phyloP scores from a whole-genome alignment of 2,888 invertebrate genomes.

The Junonia oenone region DNA sequence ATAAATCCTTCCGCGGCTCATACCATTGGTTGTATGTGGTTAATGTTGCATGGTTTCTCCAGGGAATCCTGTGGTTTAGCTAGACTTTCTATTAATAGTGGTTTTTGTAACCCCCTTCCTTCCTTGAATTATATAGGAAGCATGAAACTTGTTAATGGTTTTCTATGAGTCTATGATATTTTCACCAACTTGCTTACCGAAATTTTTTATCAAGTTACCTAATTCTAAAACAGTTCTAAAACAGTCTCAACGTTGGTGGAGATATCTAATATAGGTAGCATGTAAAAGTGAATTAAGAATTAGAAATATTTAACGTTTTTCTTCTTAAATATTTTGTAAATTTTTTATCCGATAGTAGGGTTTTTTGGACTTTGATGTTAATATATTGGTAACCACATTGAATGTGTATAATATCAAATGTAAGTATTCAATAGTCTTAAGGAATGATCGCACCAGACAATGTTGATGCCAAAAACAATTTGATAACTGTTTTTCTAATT shows the following conservation, averaged over 20 bases:
- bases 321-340: conserved; percentile 9
- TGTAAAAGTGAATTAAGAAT: conserved; percentile 23
- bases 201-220: not conserved
- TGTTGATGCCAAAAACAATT: conserved; percentile 21
- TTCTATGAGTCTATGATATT: conserved; percentile 11
- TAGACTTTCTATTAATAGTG: conserved; percentile 17
- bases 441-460: conserved; percentile 10
- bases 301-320: conserved; percentile 5
- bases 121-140: conserved; percentile 14
- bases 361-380: not conserved
- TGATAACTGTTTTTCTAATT: conserved; percentile 12
- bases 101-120: conserved; percentile 16
- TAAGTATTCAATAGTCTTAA: conserved; percentile 15
- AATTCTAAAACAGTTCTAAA: not conserved
- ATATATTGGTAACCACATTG: conserved; percentile 4
- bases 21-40: conserved; percentile 17
- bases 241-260: conserved; percentile 23
- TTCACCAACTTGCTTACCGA: conserved; percentile 9
- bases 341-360: conserved; percentile 9
- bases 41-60: conserved; percentile 17
- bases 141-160: conserved; percentile 17
- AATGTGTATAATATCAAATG: conserved; percentile 7
- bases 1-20: conserved; percentile 12
- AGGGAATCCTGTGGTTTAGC: conserved; percentile 17
- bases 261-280: conserved; percentile 27